Conservation (phyloP, 2,888 invertebrate species). For the Auanema freiburgensis region DNA sequence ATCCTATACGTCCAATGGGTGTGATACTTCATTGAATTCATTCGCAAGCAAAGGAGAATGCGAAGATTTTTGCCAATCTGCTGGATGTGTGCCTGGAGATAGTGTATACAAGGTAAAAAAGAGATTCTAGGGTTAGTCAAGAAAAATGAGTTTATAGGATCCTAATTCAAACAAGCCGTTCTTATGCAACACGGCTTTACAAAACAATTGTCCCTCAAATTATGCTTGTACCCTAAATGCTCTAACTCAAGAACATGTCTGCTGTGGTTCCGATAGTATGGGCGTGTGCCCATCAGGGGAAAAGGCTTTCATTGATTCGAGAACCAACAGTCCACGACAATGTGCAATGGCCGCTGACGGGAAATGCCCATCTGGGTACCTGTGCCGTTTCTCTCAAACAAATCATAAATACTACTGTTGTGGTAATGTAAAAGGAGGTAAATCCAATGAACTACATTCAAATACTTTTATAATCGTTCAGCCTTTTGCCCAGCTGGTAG, state of each 20-base stretch:
- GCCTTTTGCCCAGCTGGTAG: slow-evolving; percentile 43
- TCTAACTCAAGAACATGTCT: slow-evolving; percentile 39
- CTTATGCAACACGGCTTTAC: slow-evolving; percentile 42
- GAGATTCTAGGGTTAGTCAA: neutral
- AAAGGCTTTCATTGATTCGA: slow-evolving; percentile 47
- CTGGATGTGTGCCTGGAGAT: slow-evolving; percentile 44
- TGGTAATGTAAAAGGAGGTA: slow-evolving; percentile 37
- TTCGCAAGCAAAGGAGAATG: slow-evolving; percentile 50
- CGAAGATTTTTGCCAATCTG: slow-evolving; percentile 48
- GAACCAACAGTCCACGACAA: slow-evolving; percentile 40
- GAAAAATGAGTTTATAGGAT: slow-evolving; percentile 17
- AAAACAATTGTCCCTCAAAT: slow-evolving; percentile 43
- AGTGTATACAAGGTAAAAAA: slow-evolving; percentile 36
- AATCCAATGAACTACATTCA: neutral
- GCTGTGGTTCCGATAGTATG: slow-evolving; percentile 41
- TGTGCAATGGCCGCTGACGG: slow-evolving; percentile 48
- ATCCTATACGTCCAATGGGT: slow-evolving; percentile 48
- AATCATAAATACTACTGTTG: slow-evolving; percentile 50
- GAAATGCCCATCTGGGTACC: slow-evolving; percentile 41
- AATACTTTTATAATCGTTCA: no score
- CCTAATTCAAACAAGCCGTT: slow-evolving; percentile 44
- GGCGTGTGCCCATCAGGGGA: slow-evolving; percentile 47
- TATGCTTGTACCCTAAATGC: slow-evolving; percentile 41
- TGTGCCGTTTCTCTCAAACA: slow-evolving; percentile 42
- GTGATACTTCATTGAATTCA: slow-evolving; percentile 53